Percentiles rank a stretch among this genome's conserved stretches.
These are phyloP conservation scores for Lepidochrysops patricia DNA, from an alignment of 2,888 invertebrate genomes.

Conservation along the genomic window DNA sequence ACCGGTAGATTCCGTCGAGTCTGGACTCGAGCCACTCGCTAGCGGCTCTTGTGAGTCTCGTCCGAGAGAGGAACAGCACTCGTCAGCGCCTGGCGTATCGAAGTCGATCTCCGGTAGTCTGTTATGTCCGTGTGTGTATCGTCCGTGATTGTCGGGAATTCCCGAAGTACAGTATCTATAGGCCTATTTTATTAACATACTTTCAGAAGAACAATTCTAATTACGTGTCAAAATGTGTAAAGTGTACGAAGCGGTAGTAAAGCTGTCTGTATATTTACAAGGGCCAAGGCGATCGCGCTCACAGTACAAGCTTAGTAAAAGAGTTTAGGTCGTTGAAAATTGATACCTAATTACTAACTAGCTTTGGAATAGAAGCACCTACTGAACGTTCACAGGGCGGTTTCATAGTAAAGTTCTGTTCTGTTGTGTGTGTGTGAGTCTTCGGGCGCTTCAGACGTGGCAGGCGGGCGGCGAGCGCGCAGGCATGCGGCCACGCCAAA, in stretches of 20 bases:
- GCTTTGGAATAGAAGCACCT: constrained; percentile 23
- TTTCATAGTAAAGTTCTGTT: constrained; percentile 10
- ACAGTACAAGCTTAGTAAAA: constrained; percentile 50
- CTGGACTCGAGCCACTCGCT: neutral
- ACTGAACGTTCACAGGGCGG: constrained; percentile 14
- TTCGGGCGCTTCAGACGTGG: constrained; percentile 44
- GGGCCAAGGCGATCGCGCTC: constrained; percentile 39
- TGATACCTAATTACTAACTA: constrained; percentile 21
- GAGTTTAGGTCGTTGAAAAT: constrained; percentile 26
- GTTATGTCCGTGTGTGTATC: neutral
- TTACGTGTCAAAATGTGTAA: constrained; percentile 55
- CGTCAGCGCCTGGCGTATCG: neutral
- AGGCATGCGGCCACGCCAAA: constrained; percentile 55
- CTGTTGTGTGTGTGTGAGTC: constrained; percentile 19
- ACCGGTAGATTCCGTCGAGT: constrained; percentile 2
- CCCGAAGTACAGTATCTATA: constrained; percentile 27
- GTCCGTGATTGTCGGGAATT: neutral
- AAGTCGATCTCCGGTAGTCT: neutral
- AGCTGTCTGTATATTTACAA: constrained; percentile 61
- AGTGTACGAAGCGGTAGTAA: constrained; percentile 57
- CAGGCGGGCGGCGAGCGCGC: constrained; percentile 57
- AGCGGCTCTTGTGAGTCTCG: neutral
- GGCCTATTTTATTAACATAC: constrained; percentile 44
- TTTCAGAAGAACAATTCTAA: constrained; percentile 40
- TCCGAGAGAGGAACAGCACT: neutral